Conservation (phyloP, 2,797 vertebrate genomes). For the Sebastes matsubarae region DNA sequence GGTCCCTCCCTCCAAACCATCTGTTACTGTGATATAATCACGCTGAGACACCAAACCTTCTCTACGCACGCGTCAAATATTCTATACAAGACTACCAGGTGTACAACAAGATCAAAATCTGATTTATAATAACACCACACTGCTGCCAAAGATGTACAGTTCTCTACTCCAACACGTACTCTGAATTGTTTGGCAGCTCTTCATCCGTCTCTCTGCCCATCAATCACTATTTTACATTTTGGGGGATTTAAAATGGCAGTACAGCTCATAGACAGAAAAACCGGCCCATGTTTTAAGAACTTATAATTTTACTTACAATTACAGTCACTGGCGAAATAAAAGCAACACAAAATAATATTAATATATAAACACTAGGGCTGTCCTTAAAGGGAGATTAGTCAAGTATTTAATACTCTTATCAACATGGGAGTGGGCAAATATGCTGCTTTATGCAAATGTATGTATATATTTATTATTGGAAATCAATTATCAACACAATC, state of each 20-base stretch:
- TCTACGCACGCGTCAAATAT: not conserved
- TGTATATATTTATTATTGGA: too few relatives aligned
- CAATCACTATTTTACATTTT: slow-evolving; percentile 21
- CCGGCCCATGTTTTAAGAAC: not conserved
- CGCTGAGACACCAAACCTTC: not conserved
- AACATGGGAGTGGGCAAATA: too few relatives aligned
- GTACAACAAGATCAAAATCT: slow-evolving; percentile 52
- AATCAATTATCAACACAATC: too few relatives aligned
- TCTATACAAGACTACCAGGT: slow-evolving; percentile 8
- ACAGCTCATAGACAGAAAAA: not conserved
- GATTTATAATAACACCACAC: slow-evolving; percentile 22
- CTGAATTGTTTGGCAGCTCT: slow-evolving; percentile 9
- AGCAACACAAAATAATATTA: not conserved
- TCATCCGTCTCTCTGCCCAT: slow-evolving; percentile 7
- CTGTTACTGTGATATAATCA: not conserved
- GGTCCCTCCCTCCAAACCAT: not conserved
- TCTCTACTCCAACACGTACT: not conserved
- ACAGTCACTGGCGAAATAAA: not conserved
- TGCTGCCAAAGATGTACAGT: slow-evolving; percentile 8
- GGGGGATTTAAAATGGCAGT: not conserved
- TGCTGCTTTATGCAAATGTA: too few relatives aligned
- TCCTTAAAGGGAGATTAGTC: too few relatives aligned
- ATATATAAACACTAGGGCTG: not conserved
- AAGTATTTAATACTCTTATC: too few relatives aligned
- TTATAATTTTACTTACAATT: not conserved